Base-by-base conservation (phyloP, 2,797 vertebrate species). In the Mycteria americana region DNA sequence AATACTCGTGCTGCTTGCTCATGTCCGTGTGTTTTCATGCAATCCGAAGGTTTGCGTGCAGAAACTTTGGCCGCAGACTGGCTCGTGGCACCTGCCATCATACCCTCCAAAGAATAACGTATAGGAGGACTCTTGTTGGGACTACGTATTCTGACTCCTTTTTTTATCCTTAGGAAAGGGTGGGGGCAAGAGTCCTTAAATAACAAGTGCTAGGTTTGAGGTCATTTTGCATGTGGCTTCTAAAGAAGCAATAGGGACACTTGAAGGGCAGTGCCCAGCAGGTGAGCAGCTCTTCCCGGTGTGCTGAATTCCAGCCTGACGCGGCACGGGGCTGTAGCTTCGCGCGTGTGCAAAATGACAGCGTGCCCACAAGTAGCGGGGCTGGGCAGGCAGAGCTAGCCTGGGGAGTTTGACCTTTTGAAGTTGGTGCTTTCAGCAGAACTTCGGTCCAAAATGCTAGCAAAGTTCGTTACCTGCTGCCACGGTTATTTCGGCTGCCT, bases 61-160 rank as follows among this genome's bases (percentile, higher is more conserved):
- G 72, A 27, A 51, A 11, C 37, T 33, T 22, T 33, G 50, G 39
- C 50, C 3, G 5, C 35, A 7, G 54, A 8, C 46, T 54, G 57
- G 41, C 8, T 72, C 10, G 3, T 17, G 41, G 6, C 35, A 13
- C 12, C 10, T 22, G 30, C 48, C 35, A 3, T 18, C n/a, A 1
- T 46, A 17, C 22, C 28, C 18, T 62, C n/a, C 17, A 16, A 18
- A 25, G 30, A 51, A 41, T 9, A 77, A 53, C 1, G 5, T 14
- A 24, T 23, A 5, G 0, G 14, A 48, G 63, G 57, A 11, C 2
- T 1, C 21, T 23, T 18, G 22, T 24, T n/a, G n/a, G 31, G 45
- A 28, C 3, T 21, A 25, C 0, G 0, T 43, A 30, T 25, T 60
- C 11, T 27, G 4, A 4, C 39, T 31, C n/a, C n/a, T n/a, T n/a